A percentile compares a stretch with the other conserved stretches of the same genome.
phyloP scores from a whole-genome alignment of 2,888 invertebrate genomes.

The Buathra laborator region DNA sequence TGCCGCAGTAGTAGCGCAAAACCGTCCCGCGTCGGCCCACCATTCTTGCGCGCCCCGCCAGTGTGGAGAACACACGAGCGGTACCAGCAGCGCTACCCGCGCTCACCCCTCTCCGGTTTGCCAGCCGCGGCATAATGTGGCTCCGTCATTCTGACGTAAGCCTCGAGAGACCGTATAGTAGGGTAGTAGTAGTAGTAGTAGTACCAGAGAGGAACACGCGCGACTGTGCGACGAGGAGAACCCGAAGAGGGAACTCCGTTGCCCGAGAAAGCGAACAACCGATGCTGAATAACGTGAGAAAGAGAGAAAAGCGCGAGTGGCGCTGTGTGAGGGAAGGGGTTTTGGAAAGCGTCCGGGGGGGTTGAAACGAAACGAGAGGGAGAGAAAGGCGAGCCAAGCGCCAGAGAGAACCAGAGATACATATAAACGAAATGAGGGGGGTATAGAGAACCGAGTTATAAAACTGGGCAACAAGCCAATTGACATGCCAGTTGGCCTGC shows the following conservation, averaged over 20 bases:
- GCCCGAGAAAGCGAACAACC: slow-evolving; percentile 16
- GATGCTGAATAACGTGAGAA: slow-evolving; percentile 44
- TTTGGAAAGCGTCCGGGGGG: slow-evolving; percentile 27
- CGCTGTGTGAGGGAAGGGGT: slow-evolving; percentile 39
- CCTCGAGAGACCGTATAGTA: slow-evolving; percentile 66
- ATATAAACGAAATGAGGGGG: slow-evolving; percentile 67
- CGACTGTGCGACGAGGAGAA: slow-evolving; percentile 38
- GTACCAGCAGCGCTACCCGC: slow-evolving; percentile 18
- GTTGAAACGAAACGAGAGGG: slow-evolving; percentile 51
- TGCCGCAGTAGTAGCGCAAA: slow-evolving; percentile 69
- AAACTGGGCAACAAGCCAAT: slow-evolving; percentile 85
- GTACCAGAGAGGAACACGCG: slow-evolving; percentile 32
- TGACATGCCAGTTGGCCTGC: slow-evolving; percentile 84
- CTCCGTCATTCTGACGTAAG: slow-evolving; percentile 78
- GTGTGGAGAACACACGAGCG: slow-evolving; percentile 22
- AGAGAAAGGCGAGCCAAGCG: slow-evolving; percentile 31
- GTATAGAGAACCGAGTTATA: slow-evolving; percentile 81
- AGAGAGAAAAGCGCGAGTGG: slow-evolving; percentile 36
- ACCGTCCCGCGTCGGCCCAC: slow-evolving; percentile 64
- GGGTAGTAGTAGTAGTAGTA: slow-evolving; percentile 39
- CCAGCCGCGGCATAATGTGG: slow-evolving; percentile 57
- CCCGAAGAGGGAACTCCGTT: slow-evolving; percentile 18
- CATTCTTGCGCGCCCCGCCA: slow-evolving; percentile 56
- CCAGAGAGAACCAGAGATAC: slow-evolving; percentile 58
- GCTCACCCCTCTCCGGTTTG: neutral